Conservation (phyloP, 2,888 invertebrate genomes). For the Epinotia bilunana region DNA sequence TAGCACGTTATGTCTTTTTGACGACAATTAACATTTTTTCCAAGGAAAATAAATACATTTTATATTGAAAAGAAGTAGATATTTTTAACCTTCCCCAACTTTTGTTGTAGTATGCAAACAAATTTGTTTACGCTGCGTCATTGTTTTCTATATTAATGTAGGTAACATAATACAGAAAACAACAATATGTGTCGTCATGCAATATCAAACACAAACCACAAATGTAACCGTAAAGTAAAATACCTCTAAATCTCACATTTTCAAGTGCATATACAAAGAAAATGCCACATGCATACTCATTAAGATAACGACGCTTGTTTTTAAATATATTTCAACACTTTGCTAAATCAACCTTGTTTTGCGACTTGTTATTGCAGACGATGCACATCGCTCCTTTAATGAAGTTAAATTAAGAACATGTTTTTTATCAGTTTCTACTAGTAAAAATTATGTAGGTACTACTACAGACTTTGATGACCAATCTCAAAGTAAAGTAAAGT, state of each 20-base stretch:
- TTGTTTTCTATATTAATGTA: too few relatives aligned
- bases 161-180: too few relatives aligned
- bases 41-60: too few relatives aligned
- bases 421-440: slow-evolving; percentile 36
- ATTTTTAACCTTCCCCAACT: too few relatives aligned
- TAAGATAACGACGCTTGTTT: slow-evolving; percentile 29
- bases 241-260: not conserved
- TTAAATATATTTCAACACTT: slow-evolving; percentile 29
- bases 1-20: too few relatives aligned
- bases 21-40: too few relatives aligned
- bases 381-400: slow-evolving; percentile 39
- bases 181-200: not conserved
- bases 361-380: slow-evolving; percentile 32
- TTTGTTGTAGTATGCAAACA: too few relatives aligned
- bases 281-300: slow-evolving; percentile 3
- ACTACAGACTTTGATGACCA: too few relatives aligned
- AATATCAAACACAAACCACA: not conserved
- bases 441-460: not conserved
- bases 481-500: too few relatives aligned
- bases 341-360: slow-evolving; percentile 41
- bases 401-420: slow-evolving; percentile 35
- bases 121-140: too few relatives aligned
- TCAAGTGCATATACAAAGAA: not conserved
- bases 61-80: too few relatives aligned
- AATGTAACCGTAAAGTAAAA: not conserved